These are phyloP conservation scores for Triops longicaudatus DNA, from an alignment of 1,140 invertebrate genomes.

Conservation along the genomic window DNA sequence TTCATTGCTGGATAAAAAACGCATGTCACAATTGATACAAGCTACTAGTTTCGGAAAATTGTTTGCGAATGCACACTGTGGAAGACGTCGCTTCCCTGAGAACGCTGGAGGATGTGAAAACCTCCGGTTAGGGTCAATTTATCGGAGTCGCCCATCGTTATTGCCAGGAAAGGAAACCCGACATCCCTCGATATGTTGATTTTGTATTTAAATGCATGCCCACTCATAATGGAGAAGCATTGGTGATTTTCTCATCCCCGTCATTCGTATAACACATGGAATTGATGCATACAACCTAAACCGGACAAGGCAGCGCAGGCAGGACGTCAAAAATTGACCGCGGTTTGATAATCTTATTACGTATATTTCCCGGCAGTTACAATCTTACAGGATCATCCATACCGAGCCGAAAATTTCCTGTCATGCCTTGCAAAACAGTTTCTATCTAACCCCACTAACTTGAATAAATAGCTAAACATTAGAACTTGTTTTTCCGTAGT, in stretches of 20 bases:
- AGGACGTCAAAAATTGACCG: constrained; percentile 1
- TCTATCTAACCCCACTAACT: neutral
- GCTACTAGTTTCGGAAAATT: neutral
- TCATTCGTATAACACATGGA: neutral
- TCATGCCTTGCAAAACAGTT: neutral
- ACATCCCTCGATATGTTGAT: constrained; percentile 15
- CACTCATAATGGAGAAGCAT: neutral
- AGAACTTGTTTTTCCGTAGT: too few relatives aligned
- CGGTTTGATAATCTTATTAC: constrained; percentile 1
- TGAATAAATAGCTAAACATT: too few relatives aligned
- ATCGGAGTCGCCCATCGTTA: constrained; percentile 8
- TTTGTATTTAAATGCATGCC: neutral
- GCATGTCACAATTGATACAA: neutral
- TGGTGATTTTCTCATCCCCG: constrained; percentile 3
- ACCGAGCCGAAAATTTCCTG: neutral
- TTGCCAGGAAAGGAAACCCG: constrained; percentile 14
- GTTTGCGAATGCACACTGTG: neutral
- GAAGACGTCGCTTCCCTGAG: neutral
- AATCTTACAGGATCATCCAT: neutral
- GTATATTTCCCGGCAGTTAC: constrained; percentile 1
- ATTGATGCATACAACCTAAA: neutral
- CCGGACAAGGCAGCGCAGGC: constrained; percentile 3
- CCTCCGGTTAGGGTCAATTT: constrained; percentile 14
- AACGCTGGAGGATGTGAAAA: constrained; percentile 8
- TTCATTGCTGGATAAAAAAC: too few relatives aligned